These are phyloP conservation scores for Incurvaria masculella DNA, from an alignment of 2,888 invertebrate genomes.

Conservation along the genomic window DNA sequence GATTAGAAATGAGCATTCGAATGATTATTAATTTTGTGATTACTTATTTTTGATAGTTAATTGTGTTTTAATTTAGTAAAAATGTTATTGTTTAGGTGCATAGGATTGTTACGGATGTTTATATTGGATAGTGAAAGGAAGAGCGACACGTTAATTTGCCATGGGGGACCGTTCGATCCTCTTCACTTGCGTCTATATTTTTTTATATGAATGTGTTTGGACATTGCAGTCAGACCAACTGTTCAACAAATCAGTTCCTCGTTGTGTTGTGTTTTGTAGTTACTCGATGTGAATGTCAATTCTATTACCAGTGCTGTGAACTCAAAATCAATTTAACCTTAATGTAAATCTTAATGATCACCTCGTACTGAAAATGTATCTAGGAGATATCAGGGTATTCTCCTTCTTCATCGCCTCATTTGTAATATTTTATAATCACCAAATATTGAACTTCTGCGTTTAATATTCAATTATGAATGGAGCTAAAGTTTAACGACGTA, in stretches of 20 bases:
- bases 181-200: no score
- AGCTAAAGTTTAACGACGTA: no score
- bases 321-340: not conserved
- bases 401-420: no score
- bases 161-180: no score
- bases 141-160: no score
- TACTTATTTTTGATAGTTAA: not conserved
- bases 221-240: not conserved
- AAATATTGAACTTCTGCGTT: no score
- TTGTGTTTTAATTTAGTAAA: conserved; percentile 1
- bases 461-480: no score
- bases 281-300: not conserved
- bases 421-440: no score
- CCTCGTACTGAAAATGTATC: no score
- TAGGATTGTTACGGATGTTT: conserved; percentile 6
- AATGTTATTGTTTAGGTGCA: conserved; percentile 2
- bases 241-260: not conserved
- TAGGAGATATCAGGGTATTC: no score
- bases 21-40: conserved; percentile 2
- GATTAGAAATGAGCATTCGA: conserved; percentile 4
- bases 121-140: conserved; percentile 1
- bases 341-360: no score
- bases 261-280: not conserved
- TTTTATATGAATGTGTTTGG: no score
- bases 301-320: not conserved